Conservation (phyloP, 1,140 invertebrate species). For the Drosophila chauvacae region DNA sequence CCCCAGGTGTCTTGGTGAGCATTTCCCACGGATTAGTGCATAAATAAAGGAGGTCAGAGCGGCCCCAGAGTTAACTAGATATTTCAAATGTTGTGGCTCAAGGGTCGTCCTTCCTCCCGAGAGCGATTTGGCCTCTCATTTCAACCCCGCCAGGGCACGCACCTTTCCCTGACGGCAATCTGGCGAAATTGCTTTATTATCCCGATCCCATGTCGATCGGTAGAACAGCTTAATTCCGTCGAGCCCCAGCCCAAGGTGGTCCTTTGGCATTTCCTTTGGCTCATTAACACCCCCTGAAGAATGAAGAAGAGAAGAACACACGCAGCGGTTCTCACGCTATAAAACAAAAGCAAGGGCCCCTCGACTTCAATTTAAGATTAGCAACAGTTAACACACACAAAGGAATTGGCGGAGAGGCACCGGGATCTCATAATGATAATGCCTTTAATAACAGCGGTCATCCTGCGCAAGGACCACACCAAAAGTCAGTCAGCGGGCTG, state of each 20-base stretch:
- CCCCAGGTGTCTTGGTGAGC: conserved; percentile 71
- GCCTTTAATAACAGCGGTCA: conserved; percentile 75
- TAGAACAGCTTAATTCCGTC: conserved; percentile 31
- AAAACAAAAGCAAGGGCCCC: conserved; percentile 40
- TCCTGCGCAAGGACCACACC: conserved; percentile 58
- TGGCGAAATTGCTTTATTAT: conserved; percentile 69
- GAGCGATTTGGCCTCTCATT: background rate
- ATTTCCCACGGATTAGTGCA: conserved; percentile 81
- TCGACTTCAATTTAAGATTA: conserved; percentile 72
- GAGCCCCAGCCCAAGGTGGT: conserved; percentile 48
- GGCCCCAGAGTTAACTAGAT: conserved; percentile 65
- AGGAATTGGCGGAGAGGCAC: conserved; percentile 49
- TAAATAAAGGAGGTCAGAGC: conserved; percentile 79
- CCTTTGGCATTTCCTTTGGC: conserved; percentile 69
- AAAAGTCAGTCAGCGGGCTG: conserved; percentile 49
- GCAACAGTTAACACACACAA: conserved; percentile 75
- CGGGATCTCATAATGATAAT: conserved; percentile 76
- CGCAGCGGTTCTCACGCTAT: conserved; percentile 76
- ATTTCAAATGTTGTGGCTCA: conserved; percentile 62
- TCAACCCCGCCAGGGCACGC: conserved; percentile 8
- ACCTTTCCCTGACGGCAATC: conserved; percentile 33
- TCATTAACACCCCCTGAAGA: conserved; percentile 68
- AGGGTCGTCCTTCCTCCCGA: conserved; percentile 24
- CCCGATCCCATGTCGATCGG: conserved; percentile 37
- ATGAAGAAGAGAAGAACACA: conserved; percentile 45